Evolutionary conservation across 2,797 vertebrate species (phyloP), one percentile per base, ranked within the genome.

Genomic region (Alca torda): DNA sequence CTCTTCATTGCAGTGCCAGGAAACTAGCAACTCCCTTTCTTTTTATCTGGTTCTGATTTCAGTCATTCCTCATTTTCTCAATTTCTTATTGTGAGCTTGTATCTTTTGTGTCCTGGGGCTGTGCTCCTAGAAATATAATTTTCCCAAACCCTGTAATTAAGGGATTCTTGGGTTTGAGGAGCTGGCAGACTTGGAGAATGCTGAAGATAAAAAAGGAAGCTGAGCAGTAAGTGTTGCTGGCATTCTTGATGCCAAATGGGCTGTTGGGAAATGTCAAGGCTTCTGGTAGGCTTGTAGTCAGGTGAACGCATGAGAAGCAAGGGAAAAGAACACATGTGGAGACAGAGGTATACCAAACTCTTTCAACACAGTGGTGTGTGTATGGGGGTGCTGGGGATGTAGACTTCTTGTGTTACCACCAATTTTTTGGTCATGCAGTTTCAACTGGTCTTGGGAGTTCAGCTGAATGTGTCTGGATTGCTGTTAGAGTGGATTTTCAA

Each of bases 131-230:
- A 69, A 75, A 26, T 85, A 20, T 89, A 89, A 79, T 92, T 87
- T 93, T 84, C 57, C 37, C 43, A 67, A 88, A 90, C 67, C 69
- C 82, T 82, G 37, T 92, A 93, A 93, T 94, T 96, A 96, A 91
- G 54, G 73, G 63, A 67, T 93, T 91, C 59, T 91, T 93, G 39
- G 50, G 35, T 48, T 56, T 73, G 79, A 90, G 68, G 39, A 90
- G 35, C 28, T 3, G 9, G 28, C 35, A 76, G 65, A 59, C 63
- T 76, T 63, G n/a, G 23, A 69, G 17, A 87, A 85, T 45, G 39
- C 30, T 43, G 43, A 87, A 75, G 50, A 82, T 94, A 77, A 28
- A 43, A 61, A 86, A 86, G 59, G 73, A 81, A 86, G 54, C 13
- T 19, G 43, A 88, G 19, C 48, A 80, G 24, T 74, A 60, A 89